These are phyloP conservation scores for Apodemus speciosus DNA, from an alignment of 2,113 vertebrate species.

Conservation along the genomic window DNA sequence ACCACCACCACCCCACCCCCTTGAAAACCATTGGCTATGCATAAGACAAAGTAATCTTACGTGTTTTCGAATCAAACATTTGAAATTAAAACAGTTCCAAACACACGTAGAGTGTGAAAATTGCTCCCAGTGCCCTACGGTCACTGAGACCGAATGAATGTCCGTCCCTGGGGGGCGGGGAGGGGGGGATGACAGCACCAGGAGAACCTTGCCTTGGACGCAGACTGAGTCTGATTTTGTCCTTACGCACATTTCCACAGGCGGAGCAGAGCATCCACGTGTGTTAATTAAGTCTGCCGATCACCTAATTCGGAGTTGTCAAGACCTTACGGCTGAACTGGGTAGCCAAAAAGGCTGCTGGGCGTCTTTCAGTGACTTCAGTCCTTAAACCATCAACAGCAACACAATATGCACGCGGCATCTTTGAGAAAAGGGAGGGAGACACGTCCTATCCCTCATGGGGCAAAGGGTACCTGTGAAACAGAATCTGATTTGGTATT, in stretches of 20 bases:
- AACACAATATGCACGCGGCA: not conserved
- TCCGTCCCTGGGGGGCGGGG: not conserved
- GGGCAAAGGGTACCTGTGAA: not conserved
- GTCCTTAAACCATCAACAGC: not conserved
- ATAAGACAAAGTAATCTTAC: not conserved
- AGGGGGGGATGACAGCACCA: not conserved
- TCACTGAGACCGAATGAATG: not conserved
- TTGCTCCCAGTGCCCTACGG: not conserved
- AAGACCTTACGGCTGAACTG: not conserved
- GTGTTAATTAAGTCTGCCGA: constrained; percentile 63
- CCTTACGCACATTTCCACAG: not conserved
- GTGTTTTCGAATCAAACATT: not conserved
- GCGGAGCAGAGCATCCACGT: not conserved
- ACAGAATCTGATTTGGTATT: not conserved
- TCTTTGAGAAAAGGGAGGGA: not conserved
- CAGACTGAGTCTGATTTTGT: not conserved
- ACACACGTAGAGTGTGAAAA: not conserved
- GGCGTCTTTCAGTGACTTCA: not conserved
- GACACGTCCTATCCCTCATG: not conserved
- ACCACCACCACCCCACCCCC: too few relatives aligned
- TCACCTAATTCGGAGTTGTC: not conserved
- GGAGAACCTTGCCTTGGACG: not conserved
- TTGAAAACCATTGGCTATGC: not conserved
- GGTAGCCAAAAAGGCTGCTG: not conserved
- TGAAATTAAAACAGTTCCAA: not conserved